These are phyloP conservation scores for Noctua comes DNA, from an alignment of 2,888 invertebrate species.

Conservation along the genomic window DNA sequence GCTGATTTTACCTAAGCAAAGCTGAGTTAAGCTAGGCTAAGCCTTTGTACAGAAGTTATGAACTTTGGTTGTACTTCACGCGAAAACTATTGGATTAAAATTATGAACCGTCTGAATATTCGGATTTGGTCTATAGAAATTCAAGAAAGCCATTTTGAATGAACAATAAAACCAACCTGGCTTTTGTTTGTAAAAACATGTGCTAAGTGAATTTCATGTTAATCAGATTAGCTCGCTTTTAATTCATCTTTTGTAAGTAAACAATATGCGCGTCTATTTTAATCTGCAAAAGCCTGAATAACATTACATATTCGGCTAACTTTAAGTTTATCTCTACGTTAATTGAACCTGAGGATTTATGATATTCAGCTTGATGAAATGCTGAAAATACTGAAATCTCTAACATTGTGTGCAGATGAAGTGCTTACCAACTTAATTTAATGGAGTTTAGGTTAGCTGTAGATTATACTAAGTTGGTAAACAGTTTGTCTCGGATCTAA, in stretches of 20 bases:
- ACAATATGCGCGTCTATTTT: conserved; percentile 29
- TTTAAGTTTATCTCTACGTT: conserved; percentile 16
- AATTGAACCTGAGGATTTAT: conserved; percentile 21
- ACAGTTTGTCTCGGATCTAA: conserved; percentile 11
- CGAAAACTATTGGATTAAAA: conserved; percentile 6
- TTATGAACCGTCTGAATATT: neutral
- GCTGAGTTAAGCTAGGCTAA: neutral
- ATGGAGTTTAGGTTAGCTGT: neutral
- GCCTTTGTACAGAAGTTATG: neutral
- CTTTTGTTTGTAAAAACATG: conserved; percentile 38
- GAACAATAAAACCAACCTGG: conserved; percentile 22
- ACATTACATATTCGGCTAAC: conserved; percentile 16
- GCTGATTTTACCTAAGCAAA: neutral
- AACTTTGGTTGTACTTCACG: neutral
- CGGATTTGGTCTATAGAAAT: neutral
- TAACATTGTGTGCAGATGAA: conserved; percentile 12
- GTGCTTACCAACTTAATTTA: conserved; percentile 23
- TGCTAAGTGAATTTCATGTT: conserved; percentile 30
- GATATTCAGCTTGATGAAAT: conserved; percentile 4
- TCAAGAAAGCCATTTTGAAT: conserved; percentile 4
- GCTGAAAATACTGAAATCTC: conserved; percentile 21
- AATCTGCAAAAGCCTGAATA: conserved; percentile 32
- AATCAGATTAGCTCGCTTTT: conserved; percentile 36
- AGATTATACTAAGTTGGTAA: neutral
- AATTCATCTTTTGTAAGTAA: conserved; percentile 39